Evolutionary conservation across 2,888 invertebrate species (phyloP), one percentile per base, ranked within the genome.

Genomic region (Biston stratarius): DNA sequence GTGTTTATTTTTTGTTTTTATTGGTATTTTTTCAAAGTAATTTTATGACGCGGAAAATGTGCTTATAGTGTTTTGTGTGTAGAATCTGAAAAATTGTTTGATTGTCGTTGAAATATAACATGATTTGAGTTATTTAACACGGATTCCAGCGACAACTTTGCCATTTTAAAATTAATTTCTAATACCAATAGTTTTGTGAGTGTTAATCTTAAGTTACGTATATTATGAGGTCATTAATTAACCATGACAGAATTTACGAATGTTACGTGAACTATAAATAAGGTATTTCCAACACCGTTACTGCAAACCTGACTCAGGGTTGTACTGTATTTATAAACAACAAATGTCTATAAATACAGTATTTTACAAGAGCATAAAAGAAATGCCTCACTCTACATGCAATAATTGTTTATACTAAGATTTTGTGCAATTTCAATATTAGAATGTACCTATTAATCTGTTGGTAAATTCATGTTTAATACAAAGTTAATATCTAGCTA

Each of bases 221-320:
- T 7, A 11, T 8, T 38, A 34, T 47, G 45, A 49, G 56, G 36
- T 56, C 24, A 24, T 15, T 57, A 57, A 61, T 57, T 56, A 57
- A 42, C 44, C n/a, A 55, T 72, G 67, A 64, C 72, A 72, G 49
- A 69, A 53, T 59, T 51, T 12, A 48, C 40, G 49, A 64, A 67
- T 67, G 60, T 70, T 70, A 68, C 61, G 67, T 65, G 48, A 61
- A 67, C 69, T 70, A 69, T 70, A 69, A 73, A 63, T 67, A 61
- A 69, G 63, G 60, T 68, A 74, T 74, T 74, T 74, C 67, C 70
- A 70, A 69, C 70, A 69, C 36, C 67, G 67, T 64, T 64, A 69
- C 62, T 61, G 66, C 71, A 61, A 63, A 56, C 66, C 64, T 62
- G 62, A 45, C 48, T 67, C 73, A 74, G 72, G 67, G 71, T 69